Evolutionary conservation across 2,113 vertebrate species (phyloP).

Genomic region (Chaetops frenatus): DNA sequence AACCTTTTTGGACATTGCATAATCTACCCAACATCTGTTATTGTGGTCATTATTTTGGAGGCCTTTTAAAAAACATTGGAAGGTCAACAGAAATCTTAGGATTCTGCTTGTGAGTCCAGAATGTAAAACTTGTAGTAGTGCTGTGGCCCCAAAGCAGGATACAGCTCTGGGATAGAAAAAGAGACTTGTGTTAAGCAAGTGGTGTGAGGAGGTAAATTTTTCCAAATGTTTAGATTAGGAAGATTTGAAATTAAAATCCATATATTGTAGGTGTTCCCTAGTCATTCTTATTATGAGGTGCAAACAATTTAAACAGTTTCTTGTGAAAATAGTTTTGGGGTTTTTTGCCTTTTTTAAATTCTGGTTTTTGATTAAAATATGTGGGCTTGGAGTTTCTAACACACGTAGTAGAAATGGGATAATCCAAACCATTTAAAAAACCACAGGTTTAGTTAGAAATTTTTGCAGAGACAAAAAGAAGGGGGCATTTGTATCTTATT

Average conservation of each 20-base stretch:
- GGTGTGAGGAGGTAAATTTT: neutral
- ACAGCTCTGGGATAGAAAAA: neutral
- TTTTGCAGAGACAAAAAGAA: neutral
- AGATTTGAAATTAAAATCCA: neutral
- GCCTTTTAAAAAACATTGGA: neutral
- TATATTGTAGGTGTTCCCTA: neutral
- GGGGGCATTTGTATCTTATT: neutral
- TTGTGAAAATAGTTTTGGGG: neutral
- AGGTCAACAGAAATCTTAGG: neutral
- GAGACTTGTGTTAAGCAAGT: neutral
- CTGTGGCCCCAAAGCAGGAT: neutral
- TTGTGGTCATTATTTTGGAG: neutral
- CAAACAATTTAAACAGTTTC: neutral
- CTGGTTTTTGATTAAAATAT: neutral
- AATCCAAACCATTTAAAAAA: neutral
- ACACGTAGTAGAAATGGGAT: neutral
- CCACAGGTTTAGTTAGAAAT: neutral
- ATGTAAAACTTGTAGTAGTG: neutral
- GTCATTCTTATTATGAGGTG: neutral
- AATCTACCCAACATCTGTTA: neutral
- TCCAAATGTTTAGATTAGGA: neutral
- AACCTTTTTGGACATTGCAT: neutral
- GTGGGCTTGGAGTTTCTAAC: neutral
- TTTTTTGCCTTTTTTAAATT: accelerated
- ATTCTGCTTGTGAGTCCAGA: neutral